phyloP scores from a whole-genome alignment of 2,797 vertebrate species.

The Mormyrus proboscirostris region DNA sequence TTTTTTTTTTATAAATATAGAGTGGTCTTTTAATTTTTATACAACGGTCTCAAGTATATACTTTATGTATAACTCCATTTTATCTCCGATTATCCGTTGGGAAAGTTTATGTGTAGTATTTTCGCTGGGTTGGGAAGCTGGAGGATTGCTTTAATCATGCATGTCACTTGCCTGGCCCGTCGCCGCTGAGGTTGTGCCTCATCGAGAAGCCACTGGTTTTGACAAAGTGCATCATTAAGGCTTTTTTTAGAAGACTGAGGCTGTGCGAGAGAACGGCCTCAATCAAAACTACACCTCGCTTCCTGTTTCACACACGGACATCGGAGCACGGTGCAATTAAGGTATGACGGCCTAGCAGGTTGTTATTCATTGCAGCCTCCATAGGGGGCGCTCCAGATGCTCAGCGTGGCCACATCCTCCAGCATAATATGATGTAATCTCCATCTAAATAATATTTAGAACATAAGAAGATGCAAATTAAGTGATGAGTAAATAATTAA shows the following conservation, averaged over 20 bases:
- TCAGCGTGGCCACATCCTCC: too few relatives aligned
- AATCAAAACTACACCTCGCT: neutral
- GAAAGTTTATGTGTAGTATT: neutral
- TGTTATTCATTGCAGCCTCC: neutral
- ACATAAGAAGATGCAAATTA: conserved; percentile 14
- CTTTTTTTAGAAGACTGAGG: neutral
- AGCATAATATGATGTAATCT: neutral
- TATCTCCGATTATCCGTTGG: neutral
- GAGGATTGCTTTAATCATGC: neutral
- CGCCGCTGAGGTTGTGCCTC: neutral
- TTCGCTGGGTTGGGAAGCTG: neutral
- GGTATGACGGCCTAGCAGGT: neutral
- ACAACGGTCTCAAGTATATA: neutral
- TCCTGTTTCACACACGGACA: neutral
- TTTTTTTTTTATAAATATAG: neutral
- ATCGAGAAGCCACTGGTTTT: neutral
- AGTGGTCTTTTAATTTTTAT: neutral
- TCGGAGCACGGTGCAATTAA: neutral
- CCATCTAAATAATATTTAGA: neutral
- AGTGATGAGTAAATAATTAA: conserved; percentile 3
- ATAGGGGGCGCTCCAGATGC: neutral
- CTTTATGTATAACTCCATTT: neutral
- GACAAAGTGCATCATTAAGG: neutral
- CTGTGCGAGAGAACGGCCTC: neutral
- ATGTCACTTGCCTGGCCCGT: too few relatives aligned